Percentiles rank a stretch among this genome's conserved stretches.
phyloP scores from a whole-genome alignment of 2,113 vertebrate genomes.

The Noctilio leporinus region DNA sequence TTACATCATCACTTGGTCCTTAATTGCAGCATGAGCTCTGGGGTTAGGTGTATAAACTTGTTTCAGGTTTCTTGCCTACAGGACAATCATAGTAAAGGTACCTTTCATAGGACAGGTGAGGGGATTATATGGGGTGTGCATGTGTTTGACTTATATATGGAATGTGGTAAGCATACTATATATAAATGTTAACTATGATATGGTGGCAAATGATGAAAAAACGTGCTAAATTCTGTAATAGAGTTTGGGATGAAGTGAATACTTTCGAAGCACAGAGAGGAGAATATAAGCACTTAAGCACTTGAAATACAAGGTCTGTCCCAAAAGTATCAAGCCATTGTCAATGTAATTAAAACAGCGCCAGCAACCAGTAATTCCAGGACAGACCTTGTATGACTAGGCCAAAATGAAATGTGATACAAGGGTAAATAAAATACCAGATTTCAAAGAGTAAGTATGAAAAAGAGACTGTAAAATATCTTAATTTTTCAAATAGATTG shows the following conservation, averaged over 20 bases:
- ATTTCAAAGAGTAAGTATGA: neutral
- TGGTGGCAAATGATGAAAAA: neutral
- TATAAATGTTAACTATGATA: neutral
- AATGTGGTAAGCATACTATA: neutral
- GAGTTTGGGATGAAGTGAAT: neutral
- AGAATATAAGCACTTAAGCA: neutral
- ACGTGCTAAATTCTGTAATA: neutral
- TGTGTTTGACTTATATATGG: neutral
- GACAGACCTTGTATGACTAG: too few species aligned
- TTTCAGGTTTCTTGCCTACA: neutral
- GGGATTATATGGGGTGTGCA: neutral
- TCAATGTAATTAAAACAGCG: too few species aligned
- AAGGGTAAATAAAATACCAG: neutral
- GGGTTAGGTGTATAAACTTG: neutral
- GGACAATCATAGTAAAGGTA: neutral
- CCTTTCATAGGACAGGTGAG: neutral
- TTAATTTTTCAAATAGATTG: constrained; percentile 21
- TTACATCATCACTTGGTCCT: neutral
- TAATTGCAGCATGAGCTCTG: neutral
- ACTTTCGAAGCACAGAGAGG: neutral
- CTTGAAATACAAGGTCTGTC: too few species aligned
- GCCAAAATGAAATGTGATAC: neutral
- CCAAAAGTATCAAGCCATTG: too few species aligned
- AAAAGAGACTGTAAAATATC: neutral
- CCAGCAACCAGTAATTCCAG: too few species aligned